Conservation (phyloP, 2,797 vertebrate genomes). For the Dromococcyx pavoninus region DNA sequence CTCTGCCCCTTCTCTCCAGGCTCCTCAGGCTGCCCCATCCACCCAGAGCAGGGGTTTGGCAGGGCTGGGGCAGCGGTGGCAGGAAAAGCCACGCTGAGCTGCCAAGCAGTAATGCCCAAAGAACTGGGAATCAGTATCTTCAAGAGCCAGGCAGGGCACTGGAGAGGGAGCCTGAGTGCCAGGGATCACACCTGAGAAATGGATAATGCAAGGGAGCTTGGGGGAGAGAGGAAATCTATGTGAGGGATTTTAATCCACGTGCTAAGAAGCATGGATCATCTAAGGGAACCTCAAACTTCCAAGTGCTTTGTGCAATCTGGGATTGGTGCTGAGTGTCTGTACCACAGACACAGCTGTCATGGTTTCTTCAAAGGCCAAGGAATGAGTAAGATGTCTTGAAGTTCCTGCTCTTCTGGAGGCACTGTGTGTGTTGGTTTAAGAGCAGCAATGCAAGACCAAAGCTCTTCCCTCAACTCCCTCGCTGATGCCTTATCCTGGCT, state of each 20-base stretch:
- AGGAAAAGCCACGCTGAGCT: neutral
- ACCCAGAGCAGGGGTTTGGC: neutral
- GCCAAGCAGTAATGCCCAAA: neutral
- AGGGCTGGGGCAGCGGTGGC: neutral
- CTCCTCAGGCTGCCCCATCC: neutral
- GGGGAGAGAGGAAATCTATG: neutral
- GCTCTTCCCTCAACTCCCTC: neutral
- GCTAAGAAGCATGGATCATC: neutral
- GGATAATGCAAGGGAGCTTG: neutral
- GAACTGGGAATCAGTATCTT: neutral
- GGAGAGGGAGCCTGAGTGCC: neutral
- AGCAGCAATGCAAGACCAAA: neutral
- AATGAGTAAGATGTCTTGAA: neutral
- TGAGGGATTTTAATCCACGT: neutral
- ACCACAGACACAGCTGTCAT: neutral
- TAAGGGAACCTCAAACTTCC: neutral
- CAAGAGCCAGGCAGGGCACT: accelerated
- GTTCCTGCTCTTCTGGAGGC: neutral
- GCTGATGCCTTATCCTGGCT: neutral
- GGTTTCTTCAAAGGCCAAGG: neutral
- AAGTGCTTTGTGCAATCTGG: neutral
- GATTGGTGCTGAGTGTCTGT: neutral
- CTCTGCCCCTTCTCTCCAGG: neutral
- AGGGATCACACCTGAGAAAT: neutral
- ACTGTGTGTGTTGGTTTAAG: neutral